phyloP scores from a whole-genome alignment of 2,888 invertebrate genomes.

The Drosophila quinaria region DNA sequence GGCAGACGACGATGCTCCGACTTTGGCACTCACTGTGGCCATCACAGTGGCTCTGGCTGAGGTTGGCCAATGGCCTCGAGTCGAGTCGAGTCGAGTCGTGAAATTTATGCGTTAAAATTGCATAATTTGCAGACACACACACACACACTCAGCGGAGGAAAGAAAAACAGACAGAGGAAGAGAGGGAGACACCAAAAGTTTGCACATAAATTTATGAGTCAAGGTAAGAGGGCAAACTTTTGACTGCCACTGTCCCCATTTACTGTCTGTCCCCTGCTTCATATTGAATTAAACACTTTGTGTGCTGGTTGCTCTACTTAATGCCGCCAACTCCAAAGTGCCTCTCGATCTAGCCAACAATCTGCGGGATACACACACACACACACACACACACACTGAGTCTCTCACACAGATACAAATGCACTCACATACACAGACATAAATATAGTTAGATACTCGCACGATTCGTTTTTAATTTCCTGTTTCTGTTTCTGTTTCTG shows the following conservation, averaged over 20 bases:
- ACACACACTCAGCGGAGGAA: slow-evolving; percentile 29
- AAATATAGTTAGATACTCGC: slow-evolving; percentile 15
- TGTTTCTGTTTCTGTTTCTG: slow-evolving; percentile 79
- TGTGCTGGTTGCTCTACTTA: slow-evolving; percentile 48
- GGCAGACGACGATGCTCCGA: slow-evolving; percentile 15
- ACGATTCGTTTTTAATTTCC: slow-evolving; percentile 76
- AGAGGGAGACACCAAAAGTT: slow-evolving; percentile 54
- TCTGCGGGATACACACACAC: slow-evolving; percentile 26
- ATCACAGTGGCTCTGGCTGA: slow-evolving; percentile 9
- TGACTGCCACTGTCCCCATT: slow-evolving; percentile 44
- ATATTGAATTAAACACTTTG: slow-evolving; percentile 78
- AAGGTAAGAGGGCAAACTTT: slow-evolving; percentile 75
- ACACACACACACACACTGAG: slow-evolving; percentile 20
- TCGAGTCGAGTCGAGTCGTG: slow-evolving; percentile 61
- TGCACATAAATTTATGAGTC: slow-evolving; percentile 75
- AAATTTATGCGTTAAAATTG: slow-evolving; percentile 80
- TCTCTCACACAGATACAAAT: slow-evolving; percentile 8
- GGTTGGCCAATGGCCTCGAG: slow-evolving; percentile 33
- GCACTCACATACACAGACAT: slow-evolving; percentile 10
- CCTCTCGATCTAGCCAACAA: slow-evolving; percentile 36
- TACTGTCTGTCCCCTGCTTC: slow-evolving; percentile 30
- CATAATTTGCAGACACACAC: slow-evolving; percentile 65
- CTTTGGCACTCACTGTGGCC: slow-evolving; percentile 8
- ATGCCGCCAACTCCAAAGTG: slow-evolving; percentile 39
- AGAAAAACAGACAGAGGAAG: slow-evolving; percentile 18